Evolutionary conservation across 2,113 vertebrate genomes (phyloP).

Genomic region (Puma concolor): DNA sequence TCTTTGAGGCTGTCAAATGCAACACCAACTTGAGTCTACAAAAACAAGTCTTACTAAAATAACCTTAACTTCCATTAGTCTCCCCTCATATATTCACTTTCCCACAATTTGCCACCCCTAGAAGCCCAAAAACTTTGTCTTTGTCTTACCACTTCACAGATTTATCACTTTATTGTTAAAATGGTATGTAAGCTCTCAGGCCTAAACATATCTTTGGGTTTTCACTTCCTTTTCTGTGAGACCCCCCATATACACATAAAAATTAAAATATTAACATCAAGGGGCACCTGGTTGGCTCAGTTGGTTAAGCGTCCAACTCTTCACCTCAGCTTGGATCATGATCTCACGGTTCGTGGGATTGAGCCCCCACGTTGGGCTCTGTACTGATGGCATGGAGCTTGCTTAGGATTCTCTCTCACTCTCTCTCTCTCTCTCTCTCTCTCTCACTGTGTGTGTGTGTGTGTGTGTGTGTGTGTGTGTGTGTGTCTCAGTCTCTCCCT

Average conservation of each 20-base stretch:
- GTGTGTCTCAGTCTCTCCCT: no score
- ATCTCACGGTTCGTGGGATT: no score
- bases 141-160: not conserved
- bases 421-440: no score
- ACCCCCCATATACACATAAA: not conserved
- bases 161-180: not conserved
- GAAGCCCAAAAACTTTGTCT: not conserved
- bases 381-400: no score
- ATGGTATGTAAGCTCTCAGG: not conserved
- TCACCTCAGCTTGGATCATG: no score
- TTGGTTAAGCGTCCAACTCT: no score
- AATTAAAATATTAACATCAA: constrained; percentile 27
- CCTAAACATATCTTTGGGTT: not conserved
- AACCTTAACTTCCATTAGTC: not conserved
- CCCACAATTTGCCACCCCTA: not conserved
- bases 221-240: constrained; percentile 28
- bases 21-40: not conserved
- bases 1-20: not conserved
- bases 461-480: no score
- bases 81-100: not conserved
- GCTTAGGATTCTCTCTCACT: no score
- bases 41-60: constrained; percentile 2
- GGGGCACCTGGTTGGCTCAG: no score
- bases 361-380: no score
- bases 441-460: no score